Percentiles rank a stretch among this genome's conserved stretches.
These are phyloP conservation scores for Ibycter americanus DNA, from an alignment of 2,797 vertebrate species.

Conservation along the genomic window DNA sequence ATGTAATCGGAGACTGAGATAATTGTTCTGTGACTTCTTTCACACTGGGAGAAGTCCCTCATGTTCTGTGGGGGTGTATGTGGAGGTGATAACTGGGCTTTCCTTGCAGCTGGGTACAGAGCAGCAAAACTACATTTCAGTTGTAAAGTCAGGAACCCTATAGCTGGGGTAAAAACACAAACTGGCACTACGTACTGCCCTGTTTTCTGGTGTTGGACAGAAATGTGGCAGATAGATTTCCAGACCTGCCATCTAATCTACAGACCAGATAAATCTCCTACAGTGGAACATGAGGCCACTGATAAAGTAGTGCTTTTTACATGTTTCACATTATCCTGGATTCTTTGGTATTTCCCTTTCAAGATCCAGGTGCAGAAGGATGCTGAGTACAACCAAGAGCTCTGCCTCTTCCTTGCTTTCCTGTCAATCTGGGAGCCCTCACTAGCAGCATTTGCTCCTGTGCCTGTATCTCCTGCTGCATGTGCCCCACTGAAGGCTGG, in stretches of 20 bases:
- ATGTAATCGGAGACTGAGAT: background rate
- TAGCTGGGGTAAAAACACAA: too few relatives aligned
- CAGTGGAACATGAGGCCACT: fast-evolving
- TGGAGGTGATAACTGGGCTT: background rate
- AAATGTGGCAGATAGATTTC: background rate
- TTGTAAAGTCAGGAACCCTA: background rate
- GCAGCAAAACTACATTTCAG: background rate
- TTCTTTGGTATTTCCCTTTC: background rate
- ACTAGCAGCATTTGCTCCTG: fast-evolving
- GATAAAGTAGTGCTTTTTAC: background rate
- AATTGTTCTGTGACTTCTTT: background rate
- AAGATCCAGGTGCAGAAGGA: background rate
- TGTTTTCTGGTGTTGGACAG: background rate
- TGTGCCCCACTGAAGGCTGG: background rate
- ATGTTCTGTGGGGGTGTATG: background rate
- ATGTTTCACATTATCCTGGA: fast-evolving
- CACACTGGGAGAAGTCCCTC: background rate
- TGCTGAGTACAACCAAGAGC: background rate
- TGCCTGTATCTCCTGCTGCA: background rate
- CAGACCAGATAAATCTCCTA: background rate
- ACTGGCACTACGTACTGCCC: background rate
- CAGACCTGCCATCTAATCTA: background rate
- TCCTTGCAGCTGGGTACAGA: background rate
- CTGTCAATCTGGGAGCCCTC: background rate
- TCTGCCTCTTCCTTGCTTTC: background rate